Percentiles rank a stretch among this genome's conserved stretches.
Conservation (phyloP, 2,113 vertebrate genomes). For the Seriola quinqueradiata region DNA sequence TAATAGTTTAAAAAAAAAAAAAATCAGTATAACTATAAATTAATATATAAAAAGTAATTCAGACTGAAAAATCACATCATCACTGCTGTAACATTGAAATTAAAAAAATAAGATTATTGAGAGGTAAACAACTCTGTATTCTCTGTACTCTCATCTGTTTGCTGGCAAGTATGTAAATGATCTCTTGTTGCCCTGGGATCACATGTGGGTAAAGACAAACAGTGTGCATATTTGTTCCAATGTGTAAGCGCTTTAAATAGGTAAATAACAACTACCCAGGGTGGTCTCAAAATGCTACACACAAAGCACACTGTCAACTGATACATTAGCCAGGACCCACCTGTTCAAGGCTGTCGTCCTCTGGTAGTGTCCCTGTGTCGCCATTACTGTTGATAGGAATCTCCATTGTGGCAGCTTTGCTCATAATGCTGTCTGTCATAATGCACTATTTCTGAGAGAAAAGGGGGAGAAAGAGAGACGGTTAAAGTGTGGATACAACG, state of each 20-base stretch:
- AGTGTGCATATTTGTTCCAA: background rate
- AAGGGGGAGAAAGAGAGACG: background rate
- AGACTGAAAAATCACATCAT: too few relatives aligned
- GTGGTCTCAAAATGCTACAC: background rate
- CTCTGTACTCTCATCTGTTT: background rate
- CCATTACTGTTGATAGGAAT: constrained; percentile 98
- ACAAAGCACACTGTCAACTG: background rate
- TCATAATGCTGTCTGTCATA: constrained; percentile 95
- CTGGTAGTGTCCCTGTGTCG: constrained; percentile 89
- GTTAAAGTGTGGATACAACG: background rate
- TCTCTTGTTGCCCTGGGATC: background rate
- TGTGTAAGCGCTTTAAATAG: background rate
- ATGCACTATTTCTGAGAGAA: constrained; percentile 64
- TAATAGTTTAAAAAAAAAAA: background rate
- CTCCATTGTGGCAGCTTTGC: constrained; percentile 98
- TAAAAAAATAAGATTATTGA: too few relatives aligned
- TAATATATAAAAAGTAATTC: background rate
- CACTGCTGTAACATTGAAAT: too few relatives aligned
- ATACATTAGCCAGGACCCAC: constrained; percentile 73
- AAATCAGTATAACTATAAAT: background rate
- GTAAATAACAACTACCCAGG: background rate
- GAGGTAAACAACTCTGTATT: background rate
- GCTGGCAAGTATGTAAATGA: background rate
- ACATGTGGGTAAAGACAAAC: background rate
- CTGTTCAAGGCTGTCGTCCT: constrained; percentile 96